phyloP scores from a whole-genome alignment of 2,797 vertebrate genomes.

The Macropus fuliginosus region DNA sequence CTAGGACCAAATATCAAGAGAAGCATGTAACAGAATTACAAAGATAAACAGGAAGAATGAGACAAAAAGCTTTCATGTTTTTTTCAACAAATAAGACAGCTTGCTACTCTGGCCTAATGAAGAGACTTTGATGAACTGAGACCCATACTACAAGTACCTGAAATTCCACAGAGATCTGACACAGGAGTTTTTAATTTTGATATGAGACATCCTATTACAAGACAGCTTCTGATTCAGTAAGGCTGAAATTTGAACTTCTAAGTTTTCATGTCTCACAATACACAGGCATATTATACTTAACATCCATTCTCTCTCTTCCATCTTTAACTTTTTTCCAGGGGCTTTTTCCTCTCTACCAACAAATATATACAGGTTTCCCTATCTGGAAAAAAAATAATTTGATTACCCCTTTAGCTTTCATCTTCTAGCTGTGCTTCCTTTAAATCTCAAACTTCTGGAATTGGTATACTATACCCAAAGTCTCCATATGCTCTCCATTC shows the following conservation, averaged over 20 bases:
- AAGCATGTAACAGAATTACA: not conserved
- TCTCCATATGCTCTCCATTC: not conserved
- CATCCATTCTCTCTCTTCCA: not conserved
- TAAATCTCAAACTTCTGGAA: not conserved
- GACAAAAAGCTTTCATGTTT: not conserved
- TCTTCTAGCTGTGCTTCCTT: not conserved
- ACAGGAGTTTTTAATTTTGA: not conserved
- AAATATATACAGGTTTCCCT: not conserved
- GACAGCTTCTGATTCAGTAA: not conserved
- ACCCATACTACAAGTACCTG: not conserved
- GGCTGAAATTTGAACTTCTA: not conserved
- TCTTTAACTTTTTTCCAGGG: not conserved
- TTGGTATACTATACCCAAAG: not conserved
- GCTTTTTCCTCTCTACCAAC: not conserved
- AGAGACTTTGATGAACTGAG: not conserved
- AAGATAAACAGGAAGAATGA: not conserved
- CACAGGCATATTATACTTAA: no score
- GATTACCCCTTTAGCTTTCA: not conserved
- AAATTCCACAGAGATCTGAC: not conserved
- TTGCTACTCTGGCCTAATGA: slow-evolving; percentile 3
- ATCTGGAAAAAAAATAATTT: slow-evolving; percentile 5
- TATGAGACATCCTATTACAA: not conserved
- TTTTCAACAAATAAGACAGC: not conserved
- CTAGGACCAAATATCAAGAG: not conserved
- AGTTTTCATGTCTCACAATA: not conserved